phyloP scores from a whole-genome alignment of 1,140 invertebrate genomes.

The Diuraphis noxia region DNA sequence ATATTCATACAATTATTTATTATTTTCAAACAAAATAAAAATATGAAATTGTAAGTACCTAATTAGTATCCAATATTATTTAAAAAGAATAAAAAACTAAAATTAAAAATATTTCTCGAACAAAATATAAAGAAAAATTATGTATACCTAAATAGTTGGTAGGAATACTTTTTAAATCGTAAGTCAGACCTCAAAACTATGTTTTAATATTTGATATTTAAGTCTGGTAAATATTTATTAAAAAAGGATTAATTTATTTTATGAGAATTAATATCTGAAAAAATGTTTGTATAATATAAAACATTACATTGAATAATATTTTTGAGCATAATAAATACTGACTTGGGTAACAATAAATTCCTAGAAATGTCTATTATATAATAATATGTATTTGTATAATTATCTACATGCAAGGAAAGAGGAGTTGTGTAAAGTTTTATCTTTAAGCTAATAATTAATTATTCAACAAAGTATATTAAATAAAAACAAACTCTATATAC shows the following conservation, averaged over 20 bases:
- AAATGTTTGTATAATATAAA: background rate
- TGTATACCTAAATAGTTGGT: too few species aligned
- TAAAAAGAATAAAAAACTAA: too few species aligned
- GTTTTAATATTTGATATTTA: background rate
- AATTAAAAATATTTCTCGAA: too few species aligned
- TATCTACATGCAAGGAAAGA: background rate
- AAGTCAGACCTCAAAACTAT: background rate
- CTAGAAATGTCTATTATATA: background rate
- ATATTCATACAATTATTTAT: background rate
- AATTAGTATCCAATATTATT: too few species aligned
- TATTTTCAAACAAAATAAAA: background rate
- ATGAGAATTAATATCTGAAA: background rate
- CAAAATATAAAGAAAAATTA: too few species aligned
- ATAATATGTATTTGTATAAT: background rate
- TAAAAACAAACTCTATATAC: too few species aligned
- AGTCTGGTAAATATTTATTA: background rate
- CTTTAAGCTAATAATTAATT: background rate
- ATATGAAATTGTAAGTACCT: background rate
- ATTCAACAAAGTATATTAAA: background rate
- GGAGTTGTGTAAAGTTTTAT: background rate
- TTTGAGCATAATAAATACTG: background rate
- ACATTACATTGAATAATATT: background rate
- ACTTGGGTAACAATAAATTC: background rate
- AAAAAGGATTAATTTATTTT: background rate
- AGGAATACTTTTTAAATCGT: too few species aligned